Evolutionary conservation across 1,140 invertebrate genomes (phyloP), one percentile per base, ranked within the genome.

Genomic region (Orchestia grillus): DNA sequence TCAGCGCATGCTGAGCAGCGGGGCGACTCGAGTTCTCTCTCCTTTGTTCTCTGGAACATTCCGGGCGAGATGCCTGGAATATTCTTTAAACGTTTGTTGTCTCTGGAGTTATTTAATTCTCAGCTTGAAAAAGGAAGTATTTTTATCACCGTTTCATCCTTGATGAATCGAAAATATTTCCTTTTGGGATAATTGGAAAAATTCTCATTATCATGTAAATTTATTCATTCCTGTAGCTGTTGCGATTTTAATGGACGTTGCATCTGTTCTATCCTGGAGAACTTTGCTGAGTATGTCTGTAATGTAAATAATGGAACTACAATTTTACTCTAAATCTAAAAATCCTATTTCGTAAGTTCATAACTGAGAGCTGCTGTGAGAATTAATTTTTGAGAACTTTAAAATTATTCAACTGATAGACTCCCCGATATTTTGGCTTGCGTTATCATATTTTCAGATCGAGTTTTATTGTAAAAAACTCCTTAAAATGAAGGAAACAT

Each of bases 81-180:
- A 77, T 77, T 77, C 62, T 77, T 36, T 77, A 77, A 77, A 77
- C 62, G 62, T 77, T 77, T 77, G 62, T 77, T 77, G 62, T 77
- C 62, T 77, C 36, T 77, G 28, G 15, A 36, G 28, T 36, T 77
- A 8, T 23, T 77, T 3, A 36, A 77, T 77, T 36, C 62, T 36
- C 62, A 1, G 28, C 62, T 36, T 36, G 62, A 77, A 77, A 77
- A 77, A 23, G 15, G 62, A 28, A 77, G 62, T 28, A 77, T 77
- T 3, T 77, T 77, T 77, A 77, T 23, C 36, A 77, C 36, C 1
- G 11, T 15, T 77, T 77, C 28, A 19, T 77, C 62, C 36, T 77
- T 77, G 3, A 77, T 77, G 62, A 23, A 1, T 77, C 11, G 62
- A 77, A 77, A 77, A 15, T 77, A 77, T 77, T 15, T 77, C 3